These are phyloP conservation scores for Zaprionus kolodkinae DNA, from an alignment of 1,140 invertebrate species.

Conservation along the genomic window DNA sequence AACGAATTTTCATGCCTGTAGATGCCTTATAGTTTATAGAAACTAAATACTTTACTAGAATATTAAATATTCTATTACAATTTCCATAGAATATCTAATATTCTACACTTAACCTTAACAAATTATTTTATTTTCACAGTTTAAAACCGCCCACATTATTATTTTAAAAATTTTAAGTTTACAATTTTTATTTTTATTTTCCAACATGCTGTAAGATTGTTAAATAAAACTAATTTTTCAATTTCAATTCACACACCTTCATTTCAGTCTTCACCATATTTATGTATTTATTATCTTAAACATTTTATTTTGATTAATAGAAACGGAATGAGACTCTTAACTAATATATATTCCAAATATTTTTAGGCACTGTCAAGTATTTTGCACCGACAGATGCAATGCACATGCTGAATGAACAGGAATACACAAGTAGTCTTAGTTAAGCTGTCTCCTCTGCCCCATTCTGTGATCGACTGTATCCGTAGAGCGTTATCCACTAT, in stretches of 20 bases:
- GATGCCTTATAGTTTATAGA: not conserved
- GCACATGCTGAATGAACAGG: slow-evolving; percentile 85
- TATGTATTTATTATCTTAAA: not conserved
- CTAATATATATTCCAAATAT: slow-evolving; percentile 59
- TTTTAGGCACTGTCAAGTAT: slow-evolving; percentile 85
- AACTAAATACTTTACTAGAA: not conserved
- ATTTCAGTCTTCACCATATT: not conserved
- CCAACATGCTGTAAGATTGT: slow-evolving; percentile 4
- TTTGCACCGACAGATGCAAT: slow-evolving; percentile 87
- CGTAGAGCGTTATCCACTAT: slow-evolving; percentile 11
- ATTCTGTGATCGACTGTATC: slow-evolving; percentile 32
- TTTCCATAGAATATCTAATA: not conserved
- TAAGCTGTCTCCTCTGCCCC: slow-evolving; percentile 46
- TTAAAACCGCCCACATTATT: not conserved
- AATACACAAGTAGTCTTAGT: slow-evolving; percentile 78
- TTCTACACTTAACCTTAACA: not conserved
- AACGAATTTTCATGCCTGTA: not conserved
- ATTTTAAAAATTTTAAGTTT: not conserved
- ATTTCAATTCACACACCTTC: not conserved
- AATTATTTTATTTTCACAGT: not conserved
- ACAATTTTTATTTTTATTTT: slow-evolving; percentile 6
- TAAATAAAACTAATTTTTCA: not conserved
- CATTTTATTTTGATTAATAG: not conserved
- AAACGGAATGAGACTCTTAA: slow-evolving; percentile 9
- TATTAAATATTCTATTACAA: not conserved